Evolutionary conservation across 1,140 invertebrate genomes (phyloP).

Genomic region (Epicauta chinensis): DNA sequence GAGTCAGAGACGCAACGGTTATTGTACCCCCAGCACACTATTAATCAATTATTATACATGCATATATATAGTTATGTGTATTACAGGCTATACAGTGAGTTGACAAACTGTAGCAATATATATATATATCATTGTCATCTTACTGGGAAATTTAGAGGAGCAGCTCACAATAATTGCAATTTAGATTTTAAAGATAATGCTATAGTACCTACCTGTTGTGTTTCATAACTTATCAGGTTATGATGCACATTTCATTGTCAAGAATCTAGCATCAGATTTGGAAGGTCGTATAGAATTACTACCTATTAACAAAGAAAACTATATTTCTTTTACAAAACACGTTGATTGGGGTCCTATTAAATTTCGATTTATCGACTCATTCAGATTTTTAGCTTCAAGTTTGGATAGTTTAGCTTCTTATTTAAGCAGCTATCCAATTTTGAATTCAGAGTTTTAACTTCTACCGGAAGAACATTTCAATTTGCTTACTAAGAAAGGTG

Average conservation of each 20-base stretch:
- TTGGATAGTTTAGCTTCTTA: conserved; percentile 19
- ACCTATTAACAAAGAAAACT: conserved; percentile 25
- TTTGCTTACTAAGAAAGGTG: conserved; percentile 35
- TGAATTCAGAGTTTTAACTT: background rate
- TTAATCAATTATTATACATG: no score
- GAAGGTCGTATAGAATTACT: conserved; percentile 9
- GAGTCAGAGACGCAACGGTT: no score
- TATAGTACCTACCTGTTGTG: conserved; percentile 26
- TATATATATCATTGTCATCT: conserved; percentile 31
- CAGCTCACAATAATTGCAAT: conserved; percentile 40
- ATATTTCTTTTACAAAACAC: conserved; percentile 22
- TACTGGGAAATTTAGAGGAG: conserved; percentile 35
- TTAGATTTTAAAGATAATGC: conserved; percentile 32
- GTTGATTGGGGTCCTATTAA: conserved; percentile 5
- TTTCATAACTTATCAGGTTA: conserved; percentile 24
- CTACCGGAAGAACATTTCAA: conserved; percentile 22
- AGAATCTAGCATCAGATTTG: conserved; percentile 7
- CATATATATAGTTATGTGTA: no score
- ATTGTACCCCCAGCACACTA: no score
- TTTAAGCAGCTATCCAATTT: background rate
- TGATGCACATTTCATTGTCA: conserved; percentile 23
- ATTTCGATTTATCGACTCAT: conserved; percentile 24
- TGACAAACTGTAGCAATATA: no score
- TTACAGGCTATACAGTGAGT: no score
- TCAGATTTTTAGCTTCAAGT: conserved; percentile 19